Conservation (phyloP, 53 echinoderm and acorn worm species). For the Actinopyga echinites region DNA sequence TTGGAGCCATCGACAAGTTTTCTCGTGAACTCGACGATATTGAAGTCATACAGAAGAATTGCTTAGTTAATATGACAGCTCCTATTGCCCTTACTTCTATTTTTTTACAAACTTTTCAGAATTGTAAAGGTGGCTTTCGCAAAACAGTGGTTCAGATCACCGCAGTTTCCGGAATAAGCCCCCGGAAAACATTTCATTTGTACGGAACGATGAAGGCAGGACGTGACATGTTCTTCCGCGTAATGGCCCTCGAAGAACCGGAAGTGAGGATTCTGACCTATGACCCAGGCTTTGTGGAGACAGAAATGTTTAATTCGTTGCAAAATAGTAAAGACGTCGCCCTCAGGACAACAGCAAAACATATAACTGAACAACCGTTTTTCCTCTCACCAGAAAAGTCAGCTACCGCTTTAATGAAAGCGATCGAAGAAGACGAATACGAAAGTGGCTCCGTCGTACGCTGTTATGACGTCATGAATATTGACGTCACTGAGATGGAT, state of each 20-base stretch:
- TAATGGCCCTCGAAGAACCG: slow-evolving; percentile 14
- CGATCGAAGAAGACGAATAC: neutral
- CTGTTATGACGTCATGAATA: slow-evolving; percentile 24
- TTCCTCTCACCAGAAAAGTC: slow-evolving; percentile 1
- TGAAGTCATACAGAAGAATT: slow-evolving; percentile 52
- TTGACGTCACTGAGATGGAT: neutral
- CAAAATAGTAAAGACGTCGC: neutral
- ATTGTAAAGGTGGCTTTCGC: slow-evolving; percentile 45
- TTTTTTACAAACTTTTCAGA: slow-evolving; percentile 60
- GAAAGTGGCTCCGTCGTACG: neutral
- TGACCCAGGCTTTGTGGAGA: slow-evolving; percentile 10
- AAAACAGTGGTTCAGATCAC: slow-evolving; percentile 72
- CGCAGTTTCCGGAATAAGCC: slow-evolving; percentile 56
- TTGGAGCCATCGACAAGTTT: neutral
- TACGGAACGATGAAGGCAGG: slow-evolving; percentile 25
- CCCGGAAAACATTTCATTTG: slow-evolving; percentile 49
- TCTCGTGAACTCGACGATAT: slow-evolving; percentile 3
- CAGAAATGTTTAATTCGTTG: slow-evolving; percentile 13
- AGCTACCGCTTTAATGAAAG: neutral
- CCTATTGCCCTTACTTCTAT: slow-evolving; percentile 52
- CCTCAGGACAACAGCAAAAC: neutral
- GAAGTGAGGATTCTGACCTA: slow-evolving; percentile 2
- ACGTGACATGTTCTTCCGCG: slow-evolving; percentile 18
- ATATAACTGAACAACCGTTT: neutral
- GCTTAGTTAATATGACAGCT: slow-evolving; percentile 66